Evolutionary conservation across 2,113 vertebrate species (phyloP).

Genomic region (Macroglossus sobrinus): DNA sequence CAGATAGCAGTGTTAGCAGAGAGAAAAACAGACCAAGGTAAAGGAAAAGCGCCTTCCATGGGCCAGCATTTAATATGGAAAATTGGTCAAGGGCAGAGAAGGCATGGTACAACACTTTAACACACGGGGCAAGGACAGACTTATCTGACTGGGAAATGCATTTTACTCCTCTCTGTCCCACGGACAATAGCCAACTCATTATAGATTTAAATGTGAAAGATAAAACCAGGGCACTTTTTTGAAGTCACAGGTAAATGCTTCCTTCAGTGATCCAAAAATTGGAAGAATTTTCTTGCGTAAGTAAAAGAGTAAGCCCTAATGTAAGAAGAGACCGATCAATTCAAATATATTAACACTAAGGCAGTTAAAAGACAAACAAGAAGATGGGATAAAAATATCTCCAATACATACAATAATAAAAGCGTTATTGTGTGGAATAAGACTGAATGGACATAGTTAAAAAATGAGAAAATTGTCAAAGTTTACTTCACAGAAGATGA

Average conservation of each 20-base stretch:
- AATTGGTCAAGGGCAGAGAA: not conserved
- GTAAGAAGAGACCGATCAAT: not conserved
- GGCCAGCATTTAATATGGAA: not conserved
- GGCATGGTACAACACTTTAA: too few species aligned
- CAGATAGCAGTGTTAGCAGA: not conserved
- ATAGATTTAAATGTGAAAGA: not conserved
- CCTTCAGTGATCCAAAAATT: not conserved
- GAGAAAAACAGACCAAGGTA: not conserved
- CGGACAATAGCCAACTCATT: not conserved
- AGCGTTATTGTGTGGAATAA: not conserved
- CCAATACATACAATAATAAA: not conserved
- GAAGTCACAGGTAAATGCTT: not conserved
- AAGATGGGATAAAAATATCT: not conserved
- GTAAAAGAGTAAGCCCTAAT: not conserved
- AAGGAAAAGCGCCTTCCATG: not conserved
- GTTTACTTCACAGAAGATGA: not conserved
- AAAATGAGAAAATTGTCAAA: not conserved
- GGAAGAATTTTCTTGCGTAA: not conserved
- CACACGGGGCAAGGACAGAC: not conserved
- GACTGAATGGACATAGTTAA: not conserved
- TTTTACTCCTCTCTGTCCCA: not conserved
- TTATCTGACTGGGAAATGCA: not conserved
- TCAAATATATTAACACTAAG: not conserved
- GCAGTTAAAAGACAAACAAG: not conserved
- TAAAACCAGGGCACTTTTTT: not conserved